These are phyloP conservation scores for Oligia fasciuncula DNA, from an alignment of 2,888 invertebrate species.

Conservation along the genomic window DNA sequence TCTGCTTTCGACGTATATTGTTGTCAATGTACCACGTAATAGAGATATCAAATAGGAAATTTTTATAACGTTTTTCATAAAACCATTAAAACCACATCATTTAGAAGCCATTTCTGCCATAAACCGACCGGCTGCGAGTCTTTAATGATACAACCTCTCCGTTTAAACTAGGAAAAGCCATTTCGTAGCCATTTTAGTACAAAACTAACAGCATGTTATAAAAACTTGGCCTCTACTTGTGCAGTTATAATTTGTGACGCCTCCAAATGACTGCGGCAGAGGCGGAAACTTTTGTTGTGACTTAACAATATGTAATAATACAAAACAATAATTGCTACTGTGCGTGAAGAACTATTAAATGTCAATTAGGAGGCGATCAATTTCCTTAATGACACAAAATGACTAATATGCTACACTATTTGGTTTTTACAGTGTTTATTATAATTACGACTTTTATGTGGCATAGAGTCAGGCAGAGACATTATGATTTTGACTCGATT, in stretches of 20 bases:
- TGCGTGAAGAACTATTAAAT: constrained; percentile 44
- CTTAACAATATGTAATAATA: constrained; percentile 11
- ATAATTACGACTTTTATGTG: neutral
- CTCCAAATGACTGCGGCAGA: constrained; percentile 20
- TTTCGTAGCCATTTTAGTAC: constrained; percentile 20
- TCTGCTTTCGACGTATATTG: constrained; percentile 19
- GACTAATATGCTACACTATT: neutral
- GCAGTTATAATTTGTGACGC: constrained; percentile 15
- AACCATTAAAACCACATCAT: constrained; percentile 42
- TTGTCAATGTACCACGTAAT: constrained; percentile 25
- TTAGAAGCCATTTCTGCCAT: constrained; percentile 31
- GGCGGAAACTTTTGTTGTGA: neutral
- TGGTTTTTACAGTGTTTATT: neutral
- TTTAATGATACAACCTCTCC: constrained; percentile 36
- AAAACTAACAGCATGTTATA: constrained; percentile 22
- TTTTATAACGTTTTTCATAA: constrained; percentile 31
- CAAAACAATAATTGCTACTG: constrained; percentile 11
- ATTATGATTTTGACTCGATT: neutral
- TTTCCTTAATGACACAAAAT: constrained; percentile 16
- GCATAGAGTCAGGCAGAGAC: neutral
- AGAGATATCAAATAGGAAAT: constrained; percentile 37
- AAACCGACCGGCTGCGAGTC: constrained; percentile 20
- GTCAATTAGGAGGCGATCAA: constrained; percentile 26
- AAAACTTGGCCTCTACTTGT: neutral
- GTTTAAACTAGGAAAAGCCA: constrained; percentile 37